phyloP scores from a whole-genome alignment of 2,113 vertebrate genomes.

The Sciurus niger region DNA sequence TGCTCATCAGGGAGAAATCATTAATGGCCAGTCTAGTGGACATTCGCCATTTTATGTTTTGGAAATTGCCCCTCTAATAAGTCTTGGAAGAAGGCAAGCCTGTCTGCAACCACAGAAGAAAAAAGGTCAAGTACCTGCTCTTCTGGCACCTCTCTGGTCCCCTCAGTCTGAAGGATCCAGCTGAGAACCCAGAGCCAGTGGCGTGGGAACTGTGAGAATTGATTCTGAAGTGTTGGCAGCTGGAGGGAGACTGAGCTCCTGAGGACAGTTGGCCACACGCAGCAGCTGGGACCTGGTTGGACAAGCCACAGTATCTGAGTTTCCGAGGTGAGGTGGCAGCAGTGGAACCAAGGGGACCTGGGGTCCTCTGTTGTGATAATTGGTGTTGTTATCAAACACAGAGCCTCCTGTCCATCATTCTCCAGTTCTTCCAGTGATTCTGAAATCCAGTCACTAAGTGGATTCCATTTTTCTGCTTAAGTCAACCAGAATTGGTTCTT shows the following conservation, averaged over 20 bases:
- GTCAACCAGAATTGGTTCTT: background rate
- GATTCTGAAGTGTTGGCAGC: background rate
- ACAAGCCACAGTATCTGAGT: background rate
- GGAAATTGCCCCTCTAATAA: conserved; percentile 35
- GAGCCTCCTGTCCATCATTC: background rate
- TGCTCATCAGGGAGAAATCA: conserved; percentile 28
- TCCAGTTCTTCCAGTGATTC: background rate
- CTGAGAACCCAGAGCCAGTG: background rate
- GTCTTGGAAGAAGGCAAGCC: background rate
- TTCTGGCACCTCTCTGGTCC: background rate
- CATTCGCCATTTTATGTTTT: conserved; percentile 6
- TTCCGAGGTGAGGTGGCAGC: background rate
- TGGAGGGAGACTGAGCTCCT: background rate
- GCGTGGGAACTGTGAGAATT: background rate
- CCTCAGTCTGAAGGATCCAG: too few species aligned
- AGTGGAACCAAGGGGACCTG: background rate
- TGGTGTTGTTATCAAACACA: rapidly evolving
- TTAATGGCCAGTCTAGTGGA: conserved; percentile 32
- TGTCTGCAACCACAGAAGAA: background rate
- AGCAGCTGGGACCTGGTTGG: background rate
- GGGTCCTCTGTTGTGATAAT: background rate
- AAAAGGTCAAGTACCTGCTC: background rate
- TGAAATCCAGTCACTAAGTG: background rate
- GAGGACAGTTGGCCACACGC: background rate
- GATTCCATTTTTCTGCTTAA: background rate